A percentile compares a stretch with the other conserved stretches of the same genome.
Conservation (phyloP, 2,888 invertebrate species). For the Icerya purchasi region DNA sequence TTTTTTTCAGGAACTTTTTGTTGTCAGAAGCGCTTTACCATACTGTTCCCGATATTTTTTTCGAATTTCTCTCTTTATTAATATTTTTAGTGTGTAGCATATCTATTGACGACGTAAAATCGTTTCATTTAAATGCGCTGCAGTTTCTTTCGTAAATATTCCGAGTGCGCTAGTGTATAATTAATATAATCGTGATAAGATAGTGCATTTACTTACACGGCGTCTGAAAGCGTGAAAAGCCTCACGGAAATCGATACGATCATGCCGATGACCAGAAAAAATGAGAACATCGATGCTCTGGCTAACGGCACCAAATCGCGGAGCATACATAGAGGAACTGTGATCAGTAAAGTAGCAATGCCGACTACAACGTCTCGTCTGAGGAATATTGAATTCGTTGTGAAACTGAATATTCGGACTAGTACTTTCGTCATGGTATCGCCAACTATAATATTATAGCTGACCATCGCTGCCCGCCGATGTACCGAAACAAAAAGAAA, state of each 20-base stretch:
- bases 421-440: slow-evolving; percentile 66
- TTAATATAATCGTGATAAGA: too few species aligned
- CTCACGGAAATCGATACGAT: slow-evolving; percentile 40
- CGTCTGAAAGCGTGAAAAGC: slow-evolving; percentile 33
- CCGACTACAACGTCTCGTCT: slow-evolving; percentile 45
- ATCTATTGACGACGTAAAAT: too few species aligned
- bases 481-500: neutral
- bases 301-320: slow-evolving; percentile 48
- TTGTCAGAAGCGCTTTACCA: too few species aligned
- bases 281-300: slow-evolving; percentile 42
- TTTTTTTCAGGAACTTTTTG: too few species aligned
- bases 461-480: slow-evolving; percentile 51
- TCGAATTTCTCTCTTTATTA: too few species aligned
- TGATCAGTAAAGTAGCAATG: slow-evolving; percentile 46
- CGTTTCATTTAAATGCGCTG: too few species aligned
- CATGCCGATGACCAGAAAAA: slow-evolving; percentile 51
- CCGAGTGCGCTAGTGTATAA: too few species aligned
- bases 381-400: slow-evolving; percentile 33
- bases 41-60: too few species aligned
- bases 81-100: too few species aligned
- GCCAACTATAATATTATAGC: slow-evolving; percentile 69
- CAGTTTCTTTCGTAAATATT: too few species aligned
- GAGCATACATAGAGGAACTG: slow-evolving; percentile 57
- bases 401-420: slow-evolving; percentile 39
- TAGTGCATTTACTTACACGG: slow-evolving; percentile 44